phyloP scores from a whole-genome alignment of 2,888 invertebrate genomes.

The Tenthredo amoena region DNA sequence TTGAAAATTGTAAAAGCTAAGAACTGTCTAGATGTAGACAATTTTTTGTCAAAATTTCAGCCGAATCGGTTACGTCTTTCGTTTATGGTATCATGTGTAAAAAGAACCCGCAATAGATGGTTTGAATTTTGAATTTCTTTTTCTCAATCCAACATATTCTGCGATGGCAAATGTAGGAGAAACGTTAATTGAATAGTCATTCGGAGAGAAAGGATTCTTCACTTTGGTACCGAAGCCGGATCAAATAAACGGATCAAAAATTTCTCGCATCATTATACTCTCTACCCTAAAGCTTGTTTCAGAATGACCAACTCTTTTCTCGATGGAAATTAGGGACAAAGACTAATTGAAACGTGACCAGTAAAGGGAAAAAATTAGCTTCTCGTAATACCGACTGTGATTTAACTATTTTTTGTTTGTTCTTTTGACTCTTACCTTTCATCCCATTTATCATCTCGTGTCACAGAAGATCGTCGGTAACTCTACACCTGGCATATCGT shows the following conservation, averaged over 20 bases:
- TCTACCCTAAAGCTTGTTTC: not conserved
- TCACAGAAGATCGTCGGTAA: not conserved
- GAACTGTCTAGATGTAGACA: too few relatives aligned
- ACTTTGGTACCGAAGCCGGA: not conserved
- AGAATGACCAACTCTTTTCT: not conserved
- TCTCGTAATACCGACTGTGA: slow-evolving; percentile 13
- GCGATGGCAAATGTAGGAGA: too few relatives aligned
- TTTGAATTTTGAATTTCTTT: too few relatives aligned
- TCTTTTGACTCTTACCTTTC: not conserved
- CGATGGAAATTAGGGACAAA: not conserved
- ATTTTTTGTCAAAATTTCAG: too few relatives aligned
- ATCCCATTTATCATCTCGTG: not conserved
- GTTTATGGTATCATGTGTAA: too few relatives aligned
- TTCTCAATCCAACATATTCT: too few relatives aligned
- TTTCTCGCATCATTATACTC: not conserved
- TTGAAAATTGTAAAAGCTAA: too few relatives aligned
- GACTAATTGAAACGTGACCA: slow-evolving; percentile 24
- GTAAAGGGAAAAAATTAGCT: slow-evolving; percentile 14
- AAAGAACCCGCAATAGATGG: too few relatives aligned
- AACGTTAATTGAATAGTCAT: too few relatives aligned
- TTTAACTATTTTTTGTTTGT: slow-evolving; percentile 22
- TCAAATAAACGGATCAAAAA: not conserved
- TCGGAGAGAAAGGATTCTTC: too few relatives aligned
- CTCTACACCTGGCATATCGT: not conserved
- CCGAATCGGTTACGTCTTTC: too few relatives aligned